A percentile compares a stretch with the other conserved stretches of the same genome.
Conservation (phyloP, 1,140 invertebrate species). For the Magallana gigas region DNA sequence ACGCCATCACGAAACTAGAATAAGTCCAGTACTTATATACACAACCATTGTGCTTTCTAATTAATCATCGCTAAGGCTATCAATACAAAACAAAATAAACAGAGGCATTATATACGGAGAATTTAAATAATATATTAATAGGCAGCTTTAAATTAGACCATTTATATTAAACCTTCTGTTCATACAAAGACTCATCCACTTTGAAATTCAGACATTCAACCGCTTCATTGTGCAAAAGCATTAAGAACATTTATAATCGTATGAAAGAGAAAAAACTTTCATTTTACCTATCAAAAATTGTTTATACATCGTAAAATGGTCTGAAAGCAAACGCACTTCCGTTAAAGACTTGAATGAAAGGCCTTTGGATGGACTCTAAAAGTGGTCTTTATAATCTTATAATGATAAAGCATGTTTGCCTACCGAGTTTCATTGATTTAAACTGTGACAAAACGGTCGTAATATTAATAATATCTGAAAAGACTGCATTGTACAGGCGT, state of each 20-base stretch:
- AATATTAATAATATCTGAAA: constrained; percentile 38
- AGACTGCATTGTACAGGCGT: background rate
- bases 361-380: background rate
- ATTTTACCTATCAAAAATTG: too few species aligned
- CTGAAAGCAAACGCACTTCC: background rate
- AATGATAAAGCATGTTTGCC: constrained; percentile 23
- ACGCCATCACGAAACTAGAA: background rate
- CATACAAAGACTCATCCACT: background rate
- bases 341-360: background rate
- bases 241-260: too few species aligned
- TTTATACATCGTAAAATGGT: background rate
- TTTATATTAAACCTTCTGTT: background rate
- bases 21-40: background rate
- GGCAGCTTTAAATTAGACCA: background rate
- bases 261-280: too few species aligned
- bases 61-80: background rate
- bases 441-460: constrained; percentile 14
- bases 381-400: background rate
- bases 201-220: background rate
- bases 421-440: background rate
- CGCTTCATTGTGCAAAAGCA: background rate
- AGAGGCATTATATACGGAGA: background rate
- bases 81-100: background rate
- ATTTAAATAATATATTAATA: background rate
- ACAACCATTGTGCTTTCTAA: background rate